Base-by-base conservation (phyloP, 2,888 invertebrate genomes). In the Ceramica pisi region DNA sequence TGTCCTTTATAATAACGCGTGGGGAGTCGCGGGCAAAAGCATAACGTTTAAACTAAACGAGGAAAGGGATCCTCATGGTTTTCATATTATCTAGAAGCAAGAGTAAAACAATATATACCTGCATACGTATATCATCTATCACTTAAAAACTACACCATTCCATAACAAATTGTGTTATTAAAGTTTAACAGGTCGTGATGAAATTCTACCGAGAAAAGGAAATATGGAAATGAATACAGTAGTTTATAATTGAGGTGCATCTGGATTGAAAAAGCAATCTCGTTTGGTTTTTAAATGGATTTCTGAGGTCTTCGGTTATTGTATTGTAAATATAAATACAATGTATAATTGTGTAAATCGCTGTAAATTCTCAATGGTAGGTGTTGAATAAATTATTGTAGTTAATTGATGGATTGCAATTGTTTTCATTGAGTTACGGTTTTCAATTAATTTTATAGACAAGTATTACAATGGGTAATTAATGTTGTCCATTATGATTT, bases 181-280 rank as follows among this genome's bases (percentile, higher is more conserved):
- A 16, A 71, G 55, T 68, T 60, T 51, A 60, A 67, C 50, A 80
- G 50, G 66, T 60, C 41, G 31, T 35, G 46, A 67, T 79, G 31
- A 23, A 75, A 70, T 78, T 71, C 48, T 14, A 66, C 60, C 12
- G 48, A 41, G 46, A 16, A 46, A 8, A 53, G 66, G 46, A 65
- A 71, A 69, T 67, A 80, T 76, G 80, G 59, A 69, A 72, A 68
- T 69, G 46, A 26, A 72, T 38, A 60, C 56, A 48, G 16, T 51
- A 16, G 61, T 76, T 76, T 80, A 60, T 76, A 71, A 80, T 71
- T 71, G 55, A 51, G 31, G 48, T 68, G 38, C 44, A 10, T 46
- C 63, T 68, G 63, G n/a, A 63, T 44, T 67, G 38, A 50, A 50
- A 66, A 48, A 21, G 48, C 46, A 53, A 60, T 56, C 53, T 38